Evolutionary conservation across 2,888 invertebrate species (phyloP).

Genomic region (Drosophila pegasa): DNA sequence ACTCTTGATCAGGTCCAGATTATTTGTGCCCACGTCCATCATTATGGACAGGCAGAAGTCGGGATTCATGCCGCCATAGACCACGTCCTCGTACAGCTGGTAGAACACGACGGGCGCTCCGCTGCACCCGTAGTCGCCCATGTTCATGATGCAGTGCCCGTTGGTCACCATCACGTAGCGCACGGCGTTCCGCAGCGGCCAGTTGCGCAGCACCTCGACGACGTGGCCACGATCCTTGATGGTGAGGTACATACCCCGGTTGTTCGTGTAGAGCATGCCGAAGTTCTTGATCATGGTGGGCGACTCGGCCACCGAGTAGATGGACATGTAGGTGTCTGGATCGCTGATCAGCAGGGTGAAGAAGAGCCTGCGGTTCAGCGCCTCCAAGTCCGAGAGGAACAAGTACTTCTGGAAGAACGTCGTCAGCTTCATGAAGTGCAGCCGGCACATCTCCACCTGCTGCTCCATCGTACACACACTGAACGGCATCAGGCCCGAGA

Average conservation of each 20-base stretch:
- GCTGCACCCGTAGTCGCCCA: constrained; percentile 52
- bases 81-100: constrained; percentile 36
- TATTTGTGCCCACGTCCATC: constrained; percentile 65
- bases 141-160: constrained; percentile 35
- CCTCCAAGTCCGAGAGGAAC: constrained; percentile 30
- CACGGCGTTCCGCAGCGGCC: constrained; percentile 30
- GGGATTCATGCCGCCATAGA: constrained; percentile 57
- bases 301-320: constrained; percentile 3
- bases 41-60: constrained; percentile 45
- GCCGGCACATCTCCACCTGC: constrained; percentile 35
- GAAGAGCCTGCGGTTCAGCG: constrained; percentile 36
- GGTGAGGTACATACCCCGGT: constrained; percentile 39
- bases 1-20: constrained; percentile 27
- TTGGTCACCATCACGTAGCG: constrained; percentile 55
- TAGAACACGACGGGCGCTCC: constrained; percentile 20
- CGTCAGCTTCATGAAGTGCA: neutral
- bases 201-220: constrained; percentile 49
- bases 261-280: neutral
- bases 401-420: neutral
- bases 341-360: constrained; percentile 43
- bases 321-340: constrained; percentile 29
- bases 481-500: constrained; percentile 53
- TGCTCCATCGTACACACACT: constrained; percentile 22
- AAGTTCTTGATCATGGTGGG: constrained; percentile 15
- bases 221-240: constrained; percentile 62